These are phyloP conservation scores for Salvator merianae DNA, from an alignment of 2,113 vertebrate species.

Conservation along the genomic window DNA sequence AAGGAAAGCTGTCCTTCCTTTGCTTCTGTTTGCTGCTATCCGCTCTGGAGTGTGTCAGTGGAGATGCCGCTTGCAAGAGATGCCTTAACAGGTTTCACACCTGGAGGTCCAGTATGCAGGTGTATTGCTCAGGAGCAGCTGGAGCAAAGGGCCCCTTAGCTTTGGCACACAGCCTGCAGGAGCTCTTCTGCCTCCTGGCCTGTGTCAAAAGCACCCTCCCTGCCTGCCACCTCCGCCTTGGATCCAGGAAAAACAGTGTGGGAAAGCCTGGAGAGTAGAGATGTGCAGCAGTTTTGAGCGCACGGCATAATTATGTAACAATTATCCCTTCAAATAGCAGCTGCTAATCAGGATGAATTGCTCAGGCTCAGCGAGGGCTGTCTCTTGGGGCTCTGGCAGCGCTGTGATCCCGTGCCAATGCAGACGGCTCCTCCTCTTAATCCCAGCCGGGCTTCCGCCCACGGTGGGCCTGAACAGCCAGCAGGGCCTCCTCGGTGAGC, in stretches of 20 bases:
- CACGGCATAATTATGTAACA: not conserved
- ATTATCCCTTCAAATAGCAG: slow-evolving; percentile 23
- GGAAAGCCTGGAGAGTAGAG: not conserved
- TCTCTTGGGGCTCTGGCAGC: not conserved
- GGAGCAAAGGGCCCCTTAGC: not conserved
- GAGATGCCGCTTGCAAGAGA: not conserved
- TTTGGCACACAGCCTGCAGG: not conserved
- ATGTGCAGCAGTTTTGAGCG: not conserved
- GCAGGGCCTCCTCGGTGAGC: too few relatives aligned
- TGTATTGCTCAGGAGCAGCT: not conserved
- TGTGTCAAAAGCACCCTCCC: not conserved
- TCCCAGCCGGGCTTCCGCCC: not conserved
- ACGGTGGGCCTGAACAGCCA: not conserved
- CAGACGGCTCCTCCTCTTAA: not conserved
- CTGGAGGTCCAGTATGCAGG: not conserved
- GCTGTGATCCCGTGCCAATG: not conserved
- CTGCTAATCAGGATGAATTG: slow-evolving; percentile 19
- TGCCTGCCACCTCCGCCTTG: not conserved
- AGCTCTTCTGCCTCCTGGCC: not conserved
- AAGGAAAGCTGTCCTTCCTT: too few relatives aligned
- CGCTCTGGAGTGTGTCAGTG: too few relatives aligned
- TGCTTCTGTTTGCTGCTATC: too few relatives aligned
- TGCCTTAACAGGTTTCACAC: not conserved
- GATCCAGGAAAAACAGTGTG: not conserved
- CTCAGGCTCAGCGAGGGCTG: not conserved